Evolutionary conservation across 2,888 invertebrate species (phyloP).

Genomic region (Eristalis intricaria): DNA sequence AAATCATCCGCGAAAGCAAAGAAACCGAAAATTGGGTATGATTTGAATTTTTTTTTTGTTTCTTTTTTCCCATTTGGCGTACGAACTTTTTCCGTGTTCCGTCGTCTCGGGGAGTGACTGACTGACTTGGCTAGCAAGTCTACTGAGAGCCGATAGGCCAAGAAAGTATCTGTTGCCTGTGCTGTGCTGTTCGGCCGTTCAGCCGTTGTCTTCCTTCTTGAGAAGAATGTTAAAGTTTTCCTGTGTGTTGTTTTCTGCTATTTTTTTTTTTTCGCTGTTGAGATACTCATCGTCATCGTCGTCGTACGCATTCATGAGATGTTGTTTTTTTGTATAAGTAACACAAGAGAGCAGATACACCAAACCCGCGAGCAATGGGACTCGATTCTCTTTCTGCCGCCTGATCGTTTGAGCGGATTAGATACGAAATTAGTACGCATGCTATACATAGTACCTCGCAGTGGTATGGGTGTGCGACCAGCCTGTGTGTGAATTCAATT

Average conservation of each 20-base stretch:
- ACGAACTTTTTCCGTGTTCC: slow-evolving; percentile 70
- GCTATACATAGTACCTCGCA: slow-evolving; percentile 15
- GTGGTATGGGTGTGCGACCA: background rate
- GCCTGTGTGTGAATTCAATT: slow-evolving; percentile 48
- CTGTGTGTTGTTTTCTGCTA: slow-evolving; percentile 8
- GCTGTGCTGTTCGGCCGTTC: background rate
- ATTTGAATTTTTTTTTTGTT: background rate
- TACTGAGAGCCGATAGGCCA: slow-evolving; percentile 64
- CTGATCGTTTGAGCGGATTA: slow-evolving; percentile 63
- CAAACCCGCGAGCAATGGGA: background rate
- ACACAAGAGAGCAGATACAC: slow-evolving; percentile 25
- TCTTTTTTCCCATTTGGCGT: slow-evolving; percentile 41
- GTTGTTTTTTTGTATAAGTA: slow-evolving; percentile 15
- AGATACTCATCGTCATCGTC: slow-evolving; percentile 5
- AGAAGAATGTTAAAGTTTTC: slow-evolving; percentile 66
- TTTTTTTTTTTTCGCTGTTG: background rate
- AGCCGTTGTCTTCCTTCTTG: slow-evolving; percentile 48
- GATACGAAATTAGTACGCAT: slow-evolving; percentile 67
- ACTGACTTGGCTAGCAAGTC: slow-evolving; percentile 68
- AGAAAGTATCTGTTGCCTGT: slow-evolving; percentile 53
- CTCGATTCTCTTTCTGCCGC: slow-evolving; percentile 24
- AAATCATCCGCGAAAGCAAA: too few species aligned
- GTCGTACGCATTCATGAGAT: slow-evolving; percentile 64
- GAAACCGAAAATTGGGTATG: background rate
- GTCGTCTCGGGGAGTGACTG: slow-evolving; percentile 64